phyloP scores from a whole-genome alignment of 2,113 vertebrate species.

The Maylandia zebra region DNA sequence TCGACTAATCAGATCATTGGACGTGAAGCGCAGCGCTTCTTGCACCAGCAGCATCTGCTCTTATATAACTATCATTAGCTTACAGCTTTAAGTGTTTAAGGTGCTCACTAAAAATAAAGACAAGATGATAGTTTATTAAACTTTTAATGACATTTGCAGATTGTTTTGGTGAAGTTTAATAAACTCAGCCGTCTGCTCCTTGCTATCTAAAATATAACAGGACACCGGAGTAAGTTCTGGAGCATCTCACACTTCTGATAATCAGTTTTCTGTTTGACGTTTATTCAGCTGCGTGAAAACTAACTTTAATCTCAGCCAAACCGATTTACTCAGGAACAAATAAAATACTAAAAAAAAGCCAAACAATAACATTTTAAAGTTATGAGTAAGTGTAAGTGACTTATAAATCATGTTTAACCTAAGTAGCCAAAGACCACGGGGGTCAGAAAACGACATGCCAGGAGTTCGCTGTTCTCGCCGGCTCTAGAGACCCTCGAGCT shows the following conservation, averaged over 20 bases:
- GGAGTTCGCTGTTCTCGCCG: accelerated
- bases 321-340: not conserved
- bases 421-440: accelerated
- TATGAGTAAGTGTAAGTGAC: not conserved
- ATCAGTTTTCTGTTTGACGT: accelerated
- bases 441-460: too few relatives aligned
- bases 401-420: not conserved
- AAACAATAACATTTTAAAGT: not conserved
- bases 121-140: not conserved
- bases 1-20: not conserved
- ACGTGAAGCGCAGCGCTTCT: accelerated
- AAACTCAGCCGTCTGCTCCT: not conserved
- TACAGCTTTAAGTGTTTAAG: not conserved
- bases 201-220: not conserved
- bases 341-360: accelerated
- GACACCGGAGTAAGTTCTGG: accelerated
- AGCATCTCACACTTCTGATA: not conserved
- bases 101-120: not conserved
- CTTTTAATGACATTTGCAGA: accelerated
- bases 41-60: not conserved
- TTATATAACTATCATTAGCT: not conserved
- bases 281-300: not conserved
- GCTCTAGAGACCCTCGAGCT: too few relatives aligned
- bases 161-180: not conserved
- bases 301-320: not conserved